phyloP scores from a whole-genome alignment of 2,888 invertebrate species.

The Andrena chrysosceles region DNA sequence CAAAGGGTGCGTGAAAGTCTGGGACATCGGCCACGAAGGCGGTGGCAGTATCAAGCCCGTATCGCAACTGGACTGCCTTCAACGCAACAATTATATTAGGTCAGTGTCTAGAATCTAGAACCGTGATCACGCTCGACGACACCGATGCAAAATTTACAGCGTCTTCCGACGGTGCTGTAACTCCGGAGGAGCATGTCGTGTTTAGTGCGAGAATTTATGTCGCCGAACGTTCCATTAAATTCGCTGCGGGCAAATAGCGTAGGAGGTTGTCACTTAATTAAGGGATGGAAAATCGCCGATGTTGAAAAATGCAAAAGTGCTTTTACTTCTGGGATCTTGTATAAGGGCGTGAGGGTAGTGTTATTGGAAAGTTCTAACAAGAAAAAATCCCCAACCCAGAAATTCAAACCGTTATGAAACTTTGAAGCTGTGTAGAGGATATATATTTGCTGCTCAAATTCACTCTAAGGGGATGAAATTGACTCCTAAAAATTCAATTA shows the following conservation, averaged over 20 bases:
- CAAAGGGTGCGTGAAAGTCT: conserved; percentile 97
- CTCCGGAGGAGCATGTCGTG: not conserved
- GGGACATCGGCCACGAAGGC: conserved; percentile 91
- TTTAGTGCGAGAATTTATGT: not conserved
- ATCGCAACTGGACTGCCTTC: conserved; percentile 95
- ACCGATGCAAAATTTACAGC: not conserved
- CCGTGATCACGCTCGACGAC: too few relatives aligned
- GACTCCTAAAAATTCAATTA: too few relatives aligned
- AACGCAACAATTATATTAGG: conserved; percentile 98
- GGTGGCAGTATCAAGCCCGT: conserved; percentile 90
- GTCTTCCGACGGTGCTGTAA: not conserved
- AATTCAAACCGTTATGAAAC: too few relatives aligned
- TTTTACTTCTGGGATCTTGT: too few relatives aligned
- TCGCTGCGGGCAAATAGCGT: not conserved
- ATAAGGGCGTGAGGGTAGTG: too few relatives aligned
- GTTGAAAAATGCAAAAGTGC: too few relatives aligned
- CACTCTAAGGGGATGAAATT: too few relatives aligned
- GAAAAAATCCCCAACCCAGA: too few relatives aligned
- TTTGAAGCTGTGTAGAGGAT: too few relatives aligned
- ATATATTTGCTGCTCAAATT: too few relatives aligned
- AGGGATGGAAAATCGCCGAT: not conserved
- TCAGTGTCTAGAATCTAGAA: conserved; percentile 87
- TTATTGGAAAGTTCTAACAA: too few relatives aligned
- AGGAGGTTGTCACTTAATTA: not conserved
- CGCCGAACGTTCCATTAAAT: conserved; percentile 2